phyloP scores from a whole-genome alignment of 2,113 vertebrate species.

The Podarcis cretensis region DNA sequence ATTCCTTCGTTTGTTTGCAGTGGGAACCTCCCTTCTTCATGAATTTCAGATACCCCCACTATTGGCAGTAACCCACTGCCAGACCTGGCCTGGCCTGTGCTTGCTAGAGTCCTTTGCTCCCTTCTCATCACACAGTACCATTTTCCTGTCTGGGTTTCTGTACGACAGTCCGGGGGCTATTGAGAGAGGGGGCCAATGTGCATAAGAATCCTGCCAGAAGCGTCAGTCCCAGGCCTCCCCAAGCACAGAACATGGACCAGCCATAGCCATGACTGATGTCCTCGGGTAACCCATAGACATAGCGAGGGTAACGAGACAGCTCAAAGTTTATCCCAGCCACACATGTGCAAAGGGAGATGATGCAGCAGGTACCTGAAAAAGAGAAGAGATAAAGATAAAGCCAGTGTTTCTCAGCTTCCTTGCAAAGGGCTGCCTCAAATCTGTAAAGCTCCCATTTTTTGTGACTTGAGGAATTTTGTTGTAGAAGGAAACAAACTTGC shows the following conservation, averaged over 20 bases:
- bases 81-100: conserved; percentile 46
- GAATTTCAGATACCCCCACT: conserved; percentile 26
- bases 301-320: conserved; percentile 91
- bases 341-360: conserved; percentile 94
- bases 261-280: conserved; percentile 96
- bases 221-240: conserved; percentile 93
- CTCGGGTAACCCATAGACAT: conserved; percentile 91
- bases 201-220: conserved; percentile 93
- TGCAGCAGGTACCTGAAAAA: conserved; percentile 90
- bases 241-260: conserved; percentile 98
- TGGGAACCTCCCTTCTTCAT: conserved; percentile 20
- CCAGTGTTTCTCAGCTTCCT: neutral
- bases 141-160: conserved; percentile 94
- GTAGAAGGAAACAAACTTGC: no score
- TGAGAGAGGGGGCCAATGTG: conserved; percentile 91
- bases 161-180: conserved; percentile 82
- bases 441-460: neutral
- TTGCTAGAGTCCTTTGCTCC: conserved; percentile 50
- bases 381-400: conserved; percentile 23
- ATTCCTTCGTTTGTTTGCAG: conserved; percentile 9
- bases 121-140: conserved; percentile 85
- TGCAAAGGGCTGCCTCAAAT: neutral
- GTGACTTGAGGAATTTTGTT: no score
- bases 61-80: conserved; percentile 57
- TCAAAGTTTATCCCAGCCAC: conserved; percentile 96